These are phyloP conservation scores for Zoanthus sociatus DNA, from an alignment of 92 coral and sea anemone species.

Conservation along the genomic window DNA sequence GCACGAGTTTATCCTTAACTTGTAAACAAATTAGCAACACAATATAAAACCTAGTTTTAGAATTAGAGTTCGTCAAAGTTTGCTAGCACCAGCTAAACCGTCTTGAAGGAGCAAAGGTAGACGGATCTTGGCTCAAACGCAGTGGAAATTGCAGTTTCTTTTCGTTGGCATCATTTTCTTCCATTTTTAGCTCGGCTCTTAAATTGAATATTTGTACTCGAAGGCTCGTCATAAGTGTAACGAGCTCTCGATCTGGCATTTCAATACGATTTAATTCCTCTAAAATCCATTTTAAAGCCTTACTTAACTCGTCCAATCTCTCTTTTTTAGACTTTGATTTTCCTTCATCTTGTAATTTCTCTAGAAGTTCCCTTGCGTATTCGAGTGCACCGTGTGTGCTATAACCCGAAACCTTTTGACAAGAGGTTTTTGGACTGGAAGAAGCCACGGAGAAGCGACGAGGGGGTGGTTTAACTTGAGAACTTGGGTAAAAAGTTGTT, in stretches of 20 bases:
- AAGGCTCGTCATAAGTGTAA: slow-evolving; percentile 81
- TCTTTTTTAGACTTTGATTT: slow-evolving; percentile 80
- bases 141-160: slow-evolving; percentile 33
- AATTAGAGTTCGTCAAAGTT: too few relatives aligned
- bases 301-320: slow-evolving; percentile 82
- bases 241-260: slow-evolving; percentile 82
- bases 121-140: slow-evolving; percentile 39
- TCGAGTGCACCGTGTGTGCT: slow-evolving; percentile 90
- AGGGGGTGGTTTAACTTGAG: neutral
- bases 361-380: slow-evolving; percentile 75
- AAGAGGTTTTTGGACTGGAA: neutral
- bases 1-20: neutral
- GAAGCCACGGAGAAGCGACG: slow-evolving; percentile 34
- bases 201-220: slow-evolving; percentile 85
- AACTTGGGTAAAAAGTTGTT: neutral
- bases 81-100: slow-evolving; percentile 81
- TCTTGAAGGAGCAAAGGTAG: slow-evolving; percentile 42
- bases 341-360: slow-evolving; percentile 80
- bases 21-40: slow-evolving; percentile 8
- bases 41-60: too few relatives aligned
- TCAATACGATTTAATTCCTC: slow-evolving; percentile 90
- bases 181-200: slow-evolving; percentile 77
- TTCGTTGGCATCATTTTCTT: slow-evolving; percentile 61
- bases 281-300: slow-evolving; percentile 84
- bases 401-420: slow-evolving; percentile 75